Conservation (phyloP, 1,140 invertebrate species). For the Amphibalanus amphitrite region DNA sequence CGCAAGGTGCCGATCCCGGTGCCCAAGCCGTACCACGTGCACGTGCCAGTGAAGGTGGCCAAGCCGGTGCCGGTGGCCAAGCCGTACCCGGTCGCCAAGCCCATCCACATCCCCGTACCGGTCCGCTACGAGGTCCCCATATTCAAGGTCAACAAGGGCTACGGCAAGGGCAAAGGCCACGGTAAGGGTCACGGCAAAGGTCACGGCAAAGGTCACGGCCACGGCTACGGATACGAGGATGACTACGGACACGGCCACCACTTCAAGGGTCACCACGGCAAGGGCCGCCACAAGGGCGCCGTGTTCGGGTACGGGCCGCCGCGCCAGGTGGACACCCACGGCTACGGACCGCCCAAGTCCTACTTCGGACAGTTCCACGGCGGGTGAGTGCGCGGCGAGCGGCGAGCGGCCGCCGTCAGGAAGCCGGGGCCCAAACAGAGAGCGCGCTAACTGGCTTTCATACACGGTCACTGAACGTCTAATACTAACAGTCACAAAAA, state of each 20-base stretch:
- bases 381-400: not conserved
- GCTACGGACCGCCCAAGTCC: not conserved
- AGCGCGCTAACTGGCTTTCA: no score
- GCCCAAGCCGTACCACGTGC: not conserved
- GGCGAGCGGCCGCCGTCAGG: no score
- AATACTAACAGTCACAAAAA: no score
- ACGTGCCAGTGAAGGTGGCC: not conserved
- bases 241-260: not conserved
- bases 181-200: not conserved
- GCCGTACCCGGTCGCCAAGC: not conserved
- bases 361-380: not conserved
- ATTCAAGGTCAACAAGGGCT: not conserved
- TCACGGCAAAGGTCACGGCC: not conserved
- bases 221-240: not conserved
- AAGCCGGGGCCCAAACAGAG: no score
- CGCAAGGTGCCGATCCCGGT: not conserved
- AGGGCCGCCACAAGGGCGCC: not conserved
- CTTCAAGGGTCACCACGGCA: not conserved
- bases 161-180: not conserved
- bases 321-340: not conserved
- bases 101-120: not conserved
- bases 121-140: not conserved
- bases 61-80: not conserved
- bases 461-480: no score
- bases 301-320: not conserved